Conservation (phyloP, 2,113 vertebrate species). For the Passer montanus region DNA sequence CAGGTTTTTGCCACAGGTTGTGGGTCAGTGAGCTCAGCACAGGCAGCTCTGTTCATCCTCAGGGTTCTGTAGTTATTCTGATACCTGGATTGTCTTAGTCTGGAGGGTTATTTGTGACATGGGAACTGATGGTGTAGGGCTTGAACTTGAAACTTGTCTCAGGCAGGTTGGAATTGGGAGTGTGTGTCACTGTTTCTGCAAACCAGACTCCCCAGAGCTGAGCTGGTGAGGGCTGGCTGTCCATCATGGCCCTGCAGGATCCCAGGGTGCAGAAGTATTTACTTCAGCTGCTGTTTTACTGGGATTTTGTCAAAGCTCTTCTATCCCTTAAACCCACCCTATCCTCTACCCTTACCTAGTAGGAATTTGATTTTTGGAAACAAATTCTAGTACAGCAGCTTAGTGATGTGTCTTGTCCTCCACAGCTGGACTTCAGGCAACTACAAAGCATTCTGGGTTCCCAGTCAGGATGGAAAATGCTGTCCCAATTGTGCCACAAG, state of each 20-base stretch:
- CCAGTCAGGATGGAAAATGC: constrained; percentile 96
- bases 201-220: not conserved
- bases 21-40: not conserved
- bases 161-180: not conserved
- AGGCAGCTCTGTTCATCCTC: not conserved
- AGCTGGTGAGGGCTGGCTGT: not conserved
- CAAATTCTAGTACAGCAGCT: not conserved
- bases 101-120: not conserved
- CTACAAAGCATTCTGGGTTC: constrained; percentile 90
- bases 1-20: not conserved
- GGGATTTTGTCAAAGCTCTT: not conserved
- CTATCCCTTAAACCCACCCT: not conserved
- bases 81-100: not conserved
- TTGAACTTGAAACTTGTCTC: not conserved
- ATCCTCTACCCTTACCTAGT: not conserved
- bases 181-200: not conserved
- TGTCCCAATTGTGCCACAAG: constrained; percentile 92
- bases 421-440: constrained; percentile 86
- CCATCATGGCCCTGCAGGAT: not conserved
- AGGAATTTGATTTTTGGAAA: not conserved
- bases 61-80: not conserved
- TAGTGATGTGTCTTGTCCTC: constrained; percentile 28
- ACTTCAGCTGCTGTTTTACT: not conserved
- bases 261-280: not conserved
- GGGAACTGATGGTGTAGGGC: not conserved